Base-by-base conservation (phyloP, 2,797 vertebrate species). In the Nothura maculosa region DNA sequence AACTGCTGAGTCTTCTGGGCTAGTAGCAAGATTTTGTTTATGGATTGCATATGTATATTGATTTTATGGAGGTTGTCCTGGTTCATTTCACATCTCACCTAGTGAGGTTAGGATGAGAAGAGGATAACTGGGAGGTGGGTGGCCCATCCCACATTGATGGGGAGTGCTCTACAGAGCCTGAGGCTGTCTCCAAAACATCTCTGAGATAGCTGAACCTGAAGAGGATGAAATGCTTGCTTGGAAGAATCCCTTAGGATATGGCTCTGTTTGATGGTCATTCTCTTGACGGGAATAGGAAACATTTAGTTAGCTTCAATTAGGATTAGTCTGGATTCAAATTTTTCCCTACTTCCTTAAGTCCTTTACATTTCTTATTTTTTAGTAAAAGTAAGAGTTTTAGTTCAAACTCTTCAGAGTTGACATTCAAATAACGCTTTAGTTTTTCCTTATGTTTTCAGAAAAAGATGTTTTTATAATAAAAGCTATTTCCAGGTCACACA, bases 341-440 rank as follows among this genome's bases (percentile, higher is more conserved):
- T 28, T 14, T 57, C 22, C 5, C 0, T 25, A 0, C 30, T 90
- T 76, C 22, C 17, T 28, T 3, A 81, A 32, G 24, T 88, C 55
- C 45, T 58, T 81, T 45, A 86, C 75, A 92, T 58, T 74, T n/a
- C 80, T 8, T 85, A 40, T 82, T 75, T 93, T 60, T 27, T 84
- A 81, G 34, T 63, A 79, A 18, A 27, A 27, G 3, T 54, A 7
- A 77, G 32, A 4, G 25, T 17, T 77, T 92, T 81, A 87, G 60
- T 92, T 94, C 78, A 87, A 90, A 89, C 43, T n/a, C 12, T 92
- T 94, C 92, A 85, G 93, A 88, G 92, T 88, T 95, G 77, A 67
- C 66, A 93, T 69, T 63, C 87, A 89, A 91, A 90, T 50, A 34
- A 74, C 94, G 85, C 57, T 95, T 97, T 93, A 93, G 97, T 97